Conservation (phyloP, 2,888 invertebrate genomes). For the Agrotis exclamationis region DNA sequence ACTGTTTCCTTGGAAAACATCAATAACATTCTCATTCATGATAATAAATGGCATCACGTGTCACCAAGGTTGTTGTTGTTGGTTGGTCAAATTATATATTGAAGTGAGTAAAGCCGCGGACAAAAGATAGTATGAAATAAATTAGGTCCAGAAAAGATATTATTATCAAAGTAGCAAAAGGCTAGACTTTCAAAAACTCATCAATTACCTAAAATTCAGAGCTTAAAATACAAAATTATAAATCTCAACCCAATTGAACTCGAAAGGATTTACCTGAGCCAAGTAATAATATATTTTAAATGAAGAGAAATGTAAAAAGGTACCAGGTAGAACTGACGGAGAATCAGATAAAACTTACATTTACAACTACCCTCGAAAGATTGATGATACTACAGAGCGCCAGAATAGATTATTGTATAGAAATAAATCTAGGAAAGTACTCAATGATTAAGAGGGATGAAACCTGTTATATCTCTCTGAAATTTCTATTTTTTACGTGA, state of each 20-base stretch:
- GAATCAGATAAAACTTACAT: constrained; percentile 51
- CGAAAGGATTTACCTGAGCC: constrained; percentile 19
- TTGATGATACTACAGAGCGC: constrained; percentile 41
- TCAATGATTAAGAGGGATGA: constrained; percentile 21
- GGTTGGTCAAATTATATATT: too few species aligned
- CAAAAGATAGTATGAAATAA: not conserved
- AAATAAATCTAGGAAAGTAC: constrained; percentile 30
- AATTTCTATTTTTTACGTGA: not conserved
- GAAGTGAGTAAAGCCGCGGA: too few species aligned
- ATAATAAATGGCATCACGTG: too few species aligned
- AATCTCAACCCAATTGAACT: constrained; percentile 15
- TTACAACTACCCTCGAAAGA: constrained; percentile 54
- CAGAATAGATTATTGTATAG: constrained; percentile 30
- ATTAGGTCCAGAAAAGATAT: not conserved
- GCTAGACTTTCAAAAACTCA: constrained; percentile 5
- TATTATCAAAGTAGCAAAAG: not conserved
- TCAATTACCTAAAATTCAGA: not conserved
- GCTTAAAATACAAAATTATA: constrained; percentile 15
- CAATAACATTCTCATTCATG: too few species aligned
- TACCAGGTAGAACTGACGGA: constrained; percentile 37
- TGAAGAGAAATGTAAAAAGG: constrained; percentile 51
- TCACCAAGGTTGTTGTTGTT: too few species aligned
- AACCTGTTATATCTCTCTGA: not conserved
- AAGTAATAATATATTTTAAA: constrained; percentile 52
- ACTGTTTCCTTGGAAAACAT: too few species aligned